phyloP scores from a whole-genome alignment of 2,113 vertebrate genomes.

The Nanger granti region DNA sequence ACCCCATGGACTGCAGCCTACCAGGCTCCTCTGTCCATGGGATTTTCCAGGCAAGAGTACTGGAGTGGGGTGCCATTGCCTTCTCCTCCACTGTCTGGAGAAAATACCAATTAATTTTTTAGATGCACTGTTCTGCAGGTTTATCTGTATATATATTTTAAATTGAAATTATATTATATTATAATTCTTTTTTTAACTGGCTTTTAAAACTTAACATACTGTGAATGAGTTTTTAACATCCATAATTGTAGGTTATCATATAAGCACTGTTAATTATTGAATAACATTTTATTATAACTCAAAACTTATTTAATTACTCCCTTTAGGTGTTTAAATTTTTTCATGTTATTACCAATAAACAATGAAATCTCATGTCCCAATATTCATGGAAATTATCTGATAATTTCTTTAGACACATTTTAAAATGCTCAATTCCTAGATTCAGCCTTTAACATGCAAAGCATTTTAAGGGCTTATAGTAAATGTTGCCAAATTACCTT shows the following conservation, averaged over 20 bases:
- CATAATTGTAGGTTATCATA: background rate
- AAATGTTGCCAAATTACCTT: background rate
- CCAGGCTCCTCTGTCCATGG: too few relatives aligned
- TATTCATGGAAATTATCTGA: background rate
- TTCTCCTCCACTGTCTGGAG: background rate
- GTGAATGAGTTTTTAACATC: background rate
- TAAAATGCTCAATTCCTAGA: background rate
- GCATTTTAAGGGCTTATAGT: background rate
- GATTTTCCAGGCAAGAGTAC: too few relatives aligned
- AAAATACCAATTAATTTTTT: background rate
- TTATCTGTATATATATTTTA: background rate
- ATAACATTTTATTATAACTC: background rate
- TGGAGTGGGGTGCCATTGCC: too few relatives aligned
- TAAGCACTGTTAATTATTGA: background rate
- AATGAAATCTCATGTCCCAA: background rate
- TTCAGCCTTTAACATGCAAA: background rate
- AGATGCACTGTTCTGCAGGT: background rate
- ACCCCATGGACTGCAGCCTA: too few relatives aligned
- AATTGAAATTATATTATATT: background rate
- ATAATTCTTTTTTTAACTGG: background rate
- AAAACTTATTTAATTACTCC: background rate
- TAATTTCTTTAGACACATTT: background rate
- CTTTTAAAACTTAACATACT: background rate
- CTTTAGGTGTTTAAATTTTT: background rate
- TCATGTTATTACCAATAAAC: background rate